Evolutionary conservation across 2,113 vertebrate species (phyloP).

Genomic region (Phainopepla nitens): DNA sequence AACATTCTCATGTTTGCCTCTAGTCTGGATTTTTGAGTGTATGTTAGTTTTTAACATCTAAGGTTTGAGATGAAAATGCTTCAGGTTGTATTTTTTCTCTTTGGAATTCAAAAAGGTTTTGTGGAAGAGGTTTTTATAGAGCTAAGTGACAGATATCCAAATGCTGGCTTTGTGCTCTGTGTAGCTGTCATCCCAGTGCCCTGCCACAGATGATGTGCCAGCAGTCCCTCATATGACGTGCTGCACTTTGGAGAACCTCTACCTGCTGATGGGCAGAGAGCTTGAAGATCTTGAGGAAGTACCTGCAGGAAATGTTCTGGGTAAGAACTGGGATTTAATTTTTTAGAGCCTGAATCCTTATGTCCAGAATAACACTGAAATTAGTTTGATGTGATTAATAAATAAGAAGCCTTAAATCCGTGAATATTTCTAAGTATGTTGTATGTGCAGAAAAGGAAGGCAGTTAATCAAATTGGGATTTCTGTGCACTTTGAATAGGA

Average conservation of each 20-base stretch:
- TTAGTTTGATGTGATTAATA: not conserved
- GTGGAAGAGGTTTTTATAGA: not conserved
- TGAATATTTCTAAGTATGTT: not conserved
- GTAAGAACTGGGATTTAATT: constrained; percentile 58
- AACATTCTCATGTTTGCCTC: not conserved
- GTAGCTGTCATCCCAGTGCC: constrained; percentile 79
- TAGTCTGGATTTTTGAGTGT: not conserved
- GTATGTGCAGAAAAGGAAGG: not conserved
- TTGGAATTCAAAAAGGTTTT: not conserved
- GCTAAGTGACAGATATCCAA: not conserved
- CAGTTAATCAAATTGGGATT: not conserved
- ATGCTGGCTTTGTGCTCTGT: not conserved
- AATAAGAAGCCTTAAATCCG: not conserved
- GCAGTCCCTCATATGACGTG: constrained; percentile 80
- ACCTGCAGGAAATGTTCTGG: constrained; percentile 90
- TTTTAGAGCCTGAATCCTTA: not conserved
- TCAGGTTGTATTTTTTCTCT: not conserved
- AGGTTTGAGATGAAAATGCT: not conserved
- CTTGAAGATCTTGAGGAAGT: constrained; percentile 89
- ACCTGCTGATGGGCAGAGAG: constrained; percentile 92
- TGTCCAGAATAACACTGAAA: not conserved
- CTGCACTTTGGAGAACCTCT: constrained; percentile 83
- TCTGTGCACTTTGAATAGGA: not conserved
- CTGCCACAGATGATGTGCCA: constrained; percentile 58
- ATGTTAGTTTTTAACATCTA: not conserved